phyloP scores from a whole-genome alignment of 2,888 invertebrate genomes.

The Diarsia brunnea region DNA sequence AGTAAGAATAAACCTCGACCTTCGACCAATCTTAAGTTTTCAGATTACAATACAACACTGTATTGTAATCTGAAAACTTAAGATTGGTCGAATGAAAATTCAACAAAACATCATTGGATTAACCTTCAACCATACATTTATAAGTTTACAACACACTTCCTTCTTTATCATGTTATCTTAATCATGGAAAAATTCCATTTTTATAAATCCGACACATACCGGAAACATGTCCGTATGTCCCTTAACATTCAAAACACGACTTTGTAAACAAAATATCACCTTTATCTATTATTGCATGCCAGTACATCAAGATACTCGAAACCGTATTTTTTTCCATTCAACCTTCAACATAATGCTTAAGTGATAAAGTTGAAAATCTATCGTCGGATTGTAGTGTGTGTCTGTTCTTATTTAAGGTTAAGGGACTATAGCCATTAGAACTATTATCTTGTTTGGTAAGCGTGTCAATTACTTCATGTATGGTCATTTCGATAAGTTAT shows the following conservation, averaged over 20 bases:
- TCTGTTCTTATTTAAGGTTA: conserved; percentile 18
- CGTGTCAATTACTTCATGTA: conserved; percentile 20
- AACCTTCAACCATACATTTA: too few species aligned
- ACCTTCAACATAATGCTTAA: too few species aligned
- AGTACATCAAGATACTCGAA: too few species aligned
- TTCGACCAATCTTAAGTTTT: too few species aligned
- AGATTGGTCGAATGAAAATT: too few species aligned
- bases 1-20: too few species aligned
- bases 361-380: too few species aligned
- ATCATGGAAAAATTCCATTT: background rate
- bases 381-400: too few species aligned
- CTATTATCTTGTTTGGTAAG: conserved; percentile 20
- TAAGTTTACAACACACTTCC: background rate
- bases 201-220: background rate
- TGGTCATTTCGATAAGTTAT: conserved; percentile 1
- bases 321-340: too few species aligned
- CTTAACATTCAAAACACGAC: background rate
- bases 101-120: too few species aligned
- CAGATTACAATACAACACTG: too few species aligned
- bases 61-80: too few species aligned
- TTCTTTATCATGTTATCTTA: background rate
- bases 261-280: conserved; percentile 6
- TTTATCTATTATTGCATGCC: background rate
- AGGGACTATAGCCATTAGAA: conserved; percentile 27
- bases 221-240: conserved; percentile 3